Conservation (phyloP, 2,797 vertebrate genomes). For the Numenius phaeopus region DNA sequence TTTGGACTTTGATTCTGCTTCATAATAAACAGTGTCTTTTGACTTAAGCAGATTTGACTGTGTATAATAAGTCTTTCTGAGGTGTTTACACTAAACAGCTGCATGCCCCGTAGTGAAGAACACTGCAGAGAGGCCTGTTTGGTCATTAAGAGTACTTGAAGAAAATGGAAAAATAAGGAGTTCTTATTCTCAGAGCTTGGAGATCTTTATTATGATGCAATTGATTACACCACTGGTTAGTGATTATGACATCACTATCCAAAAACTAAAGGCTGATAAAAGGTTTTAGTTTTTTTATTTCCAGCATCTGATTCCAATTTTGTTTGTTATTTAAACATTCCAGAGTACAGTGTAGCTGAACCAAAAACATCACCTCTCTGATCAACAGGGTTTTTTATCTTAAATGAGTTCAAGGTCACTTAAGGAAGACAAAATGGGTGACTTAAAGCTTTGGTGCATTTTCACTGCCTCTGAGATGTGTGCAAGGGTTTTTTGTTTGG, state of each 20-base stretch:
- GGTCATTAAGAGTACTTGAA: neutral
- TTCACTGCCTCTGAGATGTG: neutral
- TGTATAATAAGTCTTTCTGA: neutral
- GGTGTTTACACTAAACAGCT: constrained; percentile 54
- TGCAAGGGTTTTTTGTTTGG: neutral
- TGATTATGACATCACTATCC: neutral
- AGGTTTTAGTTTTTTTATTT: neutral
- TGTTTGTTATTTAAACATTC: constrained; percentile 54
- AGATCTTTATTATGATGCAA: neutral
- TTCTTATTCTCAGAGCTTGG: neutral
- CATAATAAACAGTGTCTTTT: neutral
- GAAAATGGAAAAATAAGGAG: neutral
- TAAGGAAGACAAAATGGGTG: neutral
- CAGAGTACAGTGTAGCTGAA: neutral
- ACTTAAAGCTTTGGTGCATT: neutral
- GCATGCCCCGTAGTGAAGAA: neutral
- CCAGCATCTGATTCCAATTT: neutral
- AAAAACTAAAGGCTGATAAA: neutral
- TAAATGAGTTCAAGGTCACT: constrained; percentile 68
- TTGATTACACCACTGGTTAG: neutral
- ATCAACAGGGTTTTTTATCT: neutral
- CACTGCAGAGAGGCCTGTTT: neutral
- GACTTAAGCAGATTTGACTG: neutral
- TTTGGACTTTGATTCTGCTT: constrained; percentile 26
- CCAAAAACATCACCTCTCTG: neutral